Conservation (phyloP, 2,888 invertebrate species). For the Drosophila anceps region DNA sequence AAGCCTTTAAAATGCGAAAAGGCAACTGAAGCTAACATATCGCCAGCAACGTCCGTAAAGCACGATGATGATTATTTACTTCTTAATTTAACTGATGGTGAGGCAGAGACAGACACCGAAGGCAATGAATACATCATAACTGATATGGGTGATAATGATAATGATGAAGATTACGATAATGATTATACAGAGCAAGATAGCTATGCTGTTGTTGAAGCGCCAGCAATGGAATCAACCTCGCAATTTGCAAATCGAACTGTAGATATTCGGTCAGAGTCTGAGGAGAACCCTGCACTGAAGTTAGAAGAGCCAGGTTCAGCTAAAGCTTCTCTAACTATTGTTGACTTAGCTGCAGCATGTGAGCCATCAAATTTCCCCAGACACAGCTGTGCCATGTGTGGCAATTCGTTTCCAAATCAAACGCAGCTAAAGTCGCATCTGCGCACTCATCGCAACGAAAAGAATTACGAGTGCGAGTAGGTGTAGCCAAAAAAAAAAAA, state of each 20-base stretch:
- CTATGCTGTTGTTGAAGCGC: conserved; percentile 2
- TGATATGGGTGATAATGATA: conserved; percentile 13
- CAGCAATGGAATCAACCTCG: neutral
- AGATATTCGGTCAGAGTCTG: neutral
- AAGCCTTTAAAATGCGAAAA: neutral
- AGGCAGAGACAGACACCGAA: conserved; percentile 20
- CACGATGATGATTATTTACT: conserved; percentile 23
- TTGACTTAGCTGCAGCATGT: conserved; percentile 47
- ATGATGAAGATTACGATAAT: conserved; percentile 13
- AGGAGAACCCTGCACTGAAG: neutral
- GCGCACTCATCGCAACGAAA: conserved; percentile 49
- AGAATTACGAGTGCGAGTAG: conserved; percentile 65
- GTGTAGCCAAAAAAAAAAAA: neutral
- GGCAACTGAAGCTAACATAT: neutral
- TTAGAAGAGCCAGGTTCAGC: neutral
- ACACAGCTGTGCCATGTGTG: conserved; percentile 44
- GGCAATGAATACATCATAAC: conserved; percentile 30
- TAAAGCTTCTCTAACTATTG: conserved; percentile 2
- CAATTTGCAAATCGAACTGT: neutral
- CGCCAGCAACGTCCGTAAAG: neutral
- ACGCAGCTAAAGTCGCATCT: conserved; percentile 49
- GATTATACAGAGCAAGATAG: neutral
- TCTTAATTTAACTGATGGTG: conserved; percentile 14
- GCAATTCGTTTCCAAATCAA: conserved; percentile 43
- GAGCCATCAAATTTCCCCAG: conserved; percentile 29